These are phyloP conservation scores for Heliconius cydno DNA, from an alignment of 2,888 invertebrate species.

Conservation along the genomic window DNA sequence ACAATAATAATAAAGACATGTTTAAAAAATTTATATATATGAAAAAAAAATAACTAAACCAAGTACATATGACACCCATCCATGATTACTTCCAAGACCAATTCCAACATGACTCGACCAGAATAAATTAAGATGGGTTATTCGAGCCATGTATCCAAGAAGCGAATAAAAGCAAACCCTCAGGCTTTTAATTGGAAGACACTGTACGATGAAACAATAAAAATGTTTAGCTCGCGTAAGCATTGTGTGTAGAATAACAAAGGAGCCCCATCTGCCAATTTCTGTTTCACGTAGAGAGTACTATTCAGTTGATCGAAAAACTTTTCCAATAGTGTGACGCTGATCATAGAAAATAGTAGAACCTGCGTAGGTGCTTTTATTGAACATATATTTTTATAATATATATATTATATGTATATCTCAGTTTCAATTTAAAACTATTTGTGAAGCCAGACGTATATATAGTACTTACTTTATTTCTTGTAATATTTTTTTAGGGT, in stretches of 20 bases:
- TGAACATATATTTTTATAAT: slow-evolving; percentile 53
- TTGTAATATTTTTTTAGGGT: not conserved
- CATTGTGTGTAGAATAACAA: slow-evolving; percentile 73
- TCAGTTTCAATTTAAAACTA: slow-evolving; percentile 31
- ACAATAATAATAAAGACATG: too few relatives aligned
- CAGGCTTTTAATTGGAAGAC: slow-evolving; percentile 48
- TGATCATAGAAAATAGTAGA: slow-evolving; percentile 75
- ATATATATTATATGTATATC: slow-evolving; percentile 33
- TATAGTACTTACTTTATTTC: not conserved
- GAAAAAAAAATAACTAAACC: not conserved
- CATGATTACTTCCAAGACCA: not conserved
- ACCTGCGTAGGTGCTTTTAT: slow-evolving; percentile 69
- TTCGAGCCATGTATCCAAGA: slow-evolving; percentile 35
- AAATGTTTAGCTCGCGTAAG: slow-evolving; percentile 64
- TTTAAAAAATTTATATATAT: too few relatives aligned
- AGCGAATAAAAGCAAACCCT: slow-evolving; percentile 41
- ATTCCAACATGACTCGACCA: slow-evolving; percentile 11
- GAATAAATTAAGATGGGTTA: slow-evolving; percentile 34
- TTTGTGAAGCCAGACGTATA: not conserved
- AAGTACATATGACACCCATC: slow-evolving; percentile 10
- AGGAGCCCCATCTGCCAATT: slow-evolving; percentile 66
- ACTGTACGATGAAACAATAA: slow-evolving; percentile 58
- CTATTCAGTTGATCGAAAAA: slow-evolving; percentile 69
- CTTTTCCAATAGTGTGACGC: slow-evolving; percentile 75
- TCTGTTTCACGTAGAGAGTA: slow-evolving; percentile 74